Base-by-base conservation (phyloP, 2,113 vertebrate genomes). In the Festucalex cinctus region DNA sequence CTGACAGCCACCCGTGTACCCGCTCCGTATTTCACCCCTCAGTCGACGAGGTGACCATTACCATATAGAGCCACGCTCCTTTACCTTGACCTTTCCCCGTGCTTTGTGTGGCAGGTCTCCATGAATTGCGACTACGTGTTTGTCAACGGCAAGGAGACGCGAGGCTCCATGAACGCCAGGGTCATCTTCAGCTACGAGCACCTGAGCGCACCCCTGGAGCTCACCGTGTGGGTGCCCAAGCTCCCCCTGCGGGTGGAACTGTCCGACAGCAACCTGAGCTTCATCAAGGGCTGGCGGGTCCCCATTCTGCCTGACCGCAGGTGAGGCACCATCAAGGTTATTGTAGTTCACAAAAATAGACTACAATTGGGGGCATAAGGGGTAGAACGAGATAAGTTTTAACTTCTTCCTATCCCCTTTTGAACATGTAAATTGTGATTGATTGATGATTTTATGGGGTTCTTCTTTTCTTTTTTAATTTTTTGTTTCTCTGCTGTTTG, bases 201-300 rank as follows among this genome's bases (percentile, higher is more conserved):
- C 75, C 93, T 98, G 75, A 95, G 87, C 8, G 94, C 95, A 0
- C 93, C 94, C 0, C 90, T 99, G 90, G 96, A 98, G 88, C 93
- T 98, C 88, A 98, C 96, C 0, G 95, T 99, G 61, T 98, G 97
- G 97, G 95, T 99, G 63, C 97, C 97, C 86, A 97, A 95, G 44
- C 92, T 99, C 51, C 97, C 97, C 0, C 91, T 99, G 70, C 92
- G 91, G 86, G 93, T 99, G 19, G 94, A 98, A 71, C 94, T 99
- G 0, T 97, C 95, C 0, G 96, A 99, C 0, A 68, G 82, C 76
- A 91, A 85, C 20, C 92, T 99, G 64, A 97, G 96, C 86, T 96
- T 98, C 90, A 95, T 99, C 90, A 98, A 97, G 82, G 97, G 96
- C 64, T 99, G 97, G 97, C 93, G 97, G 81, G 96, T 98, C 20